Evolutionary conservation across 2,113 vertebrate genomes (phyloP).

Genomic region (Nyctibius bracteatus): DNA sequence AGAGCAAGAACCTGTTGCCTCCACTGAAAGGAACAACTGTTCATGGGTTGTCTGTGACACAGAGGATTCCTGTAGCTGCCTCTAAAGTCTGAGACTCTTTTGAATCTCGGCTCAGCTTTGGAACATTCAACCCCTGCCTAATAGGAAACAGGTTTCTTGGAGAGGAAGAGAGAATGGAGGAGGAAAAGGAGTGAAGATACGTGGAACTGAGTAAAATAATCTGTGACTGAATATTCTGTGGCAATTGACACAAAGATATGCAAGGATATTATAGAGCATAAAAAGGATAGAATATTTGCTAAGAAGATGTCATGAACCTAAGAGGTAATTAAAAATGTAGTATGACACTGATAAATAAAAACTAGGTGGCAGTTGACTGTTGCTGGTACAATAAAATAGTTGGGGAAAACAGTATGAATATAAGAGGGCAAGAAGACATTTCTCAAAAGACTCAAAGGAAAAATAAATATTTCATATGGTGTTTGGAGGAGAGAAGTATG

Average conservation of each 20-base stretch:
- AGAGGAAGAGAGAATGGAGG: not conserved
- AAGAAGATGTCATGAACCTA: not conserved
- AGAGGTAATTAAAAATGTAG: not conserved
- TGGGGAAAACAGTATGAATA: not conserved
- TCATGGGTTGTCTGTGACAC: not conserved
- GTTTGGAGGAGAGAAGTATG: not conserved
- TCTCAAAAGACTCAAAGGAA: not conserved
- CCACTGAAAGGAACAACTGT: not conserved
- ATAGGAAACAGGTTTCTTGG: not conserved
- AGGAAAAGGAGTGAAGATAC: not conserved
- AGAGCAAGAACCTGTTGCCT: not conserved
- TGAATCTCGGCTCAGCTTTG: not conserved
- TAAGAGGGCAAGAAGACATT: not conserved
- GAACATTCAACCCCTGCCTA: not conserved
- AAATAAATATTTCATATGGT: not conserved
- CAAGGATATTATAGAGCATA: not conserved
- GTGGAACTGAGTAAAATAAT: not conserved
- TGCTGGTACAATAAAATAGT: not conserved
- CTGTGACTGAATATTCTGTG: not conserved
- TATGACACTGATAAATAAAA: not conserved
- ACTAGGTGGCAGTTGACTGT: not conserved
- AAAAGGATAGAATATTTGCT: not conserved
- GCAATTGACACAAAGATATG: not conserved
- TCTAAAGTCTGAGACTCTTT: not conserved
- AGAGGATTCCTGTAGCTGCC: not conserved